Base-by-base conservation (phyloP, 2,797 vertebrate species). In the Fringilla coelebs region DNA sequence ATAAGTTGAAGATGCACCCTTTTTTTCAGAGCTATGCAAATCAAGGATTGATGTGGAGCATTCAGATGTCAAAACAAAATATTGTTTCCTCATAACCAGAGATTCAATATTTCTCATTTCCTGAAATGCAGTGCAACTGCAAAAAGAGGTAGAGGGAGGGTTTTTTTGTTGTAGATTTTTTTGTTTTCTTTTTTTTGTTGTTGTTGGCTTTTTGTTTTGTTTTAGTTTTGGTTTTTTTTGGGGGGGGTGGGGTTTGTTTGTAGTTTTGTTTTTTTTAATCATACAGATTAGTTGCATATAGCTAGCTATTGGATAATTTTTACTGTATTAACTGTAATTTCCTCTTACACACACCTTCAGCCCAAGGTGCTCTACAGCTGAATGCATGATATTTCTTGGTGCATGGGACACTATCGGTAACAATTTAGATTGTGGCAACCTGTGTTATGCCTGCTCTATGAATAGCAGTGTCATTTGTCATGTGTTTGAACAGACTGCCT, bases 401-500 rank as follows among this genome's bases (percentile, higher is more conserved):
- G 45, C 40, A 48, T 43, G 45, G 79, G 73, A 60, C 67, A 51
- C 20, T 17, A n/a, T 6, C 32, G 66, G 73, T 70, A 73, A 88
- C 38, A 76, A 76, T 61, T 87, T 67, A 49, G 28, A 5, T 43
- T 28, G 52, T 61, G 48, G 55, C 66, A 96, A 70, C 87, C 66
- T 60, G 28, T 51, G 45, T 32, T 83, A 46, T 40, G 28, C 43
- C 58, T 88, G 48, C 60, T 70, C 70, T 91, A 36, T 73, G 89
- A 96, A 91, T 76, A 93, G 58, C 85, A 76, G 70, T 57, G 76
- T 68, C 66, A 34, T 95, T 95, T 94, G 55, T 94, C 85, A 76
- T 52, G 38, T 12, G 11, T 61, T 85, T 79, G 82, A 88, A 55
- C 88, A 75, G 71, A 24, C 58, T 84, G 73, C 41, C 74, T 78